These are phyloP conservation scores for Sebastes taczanowskii DNA, from an alignment of 2,797 vertebrate species.

Conservation along the genomic window DNA sequence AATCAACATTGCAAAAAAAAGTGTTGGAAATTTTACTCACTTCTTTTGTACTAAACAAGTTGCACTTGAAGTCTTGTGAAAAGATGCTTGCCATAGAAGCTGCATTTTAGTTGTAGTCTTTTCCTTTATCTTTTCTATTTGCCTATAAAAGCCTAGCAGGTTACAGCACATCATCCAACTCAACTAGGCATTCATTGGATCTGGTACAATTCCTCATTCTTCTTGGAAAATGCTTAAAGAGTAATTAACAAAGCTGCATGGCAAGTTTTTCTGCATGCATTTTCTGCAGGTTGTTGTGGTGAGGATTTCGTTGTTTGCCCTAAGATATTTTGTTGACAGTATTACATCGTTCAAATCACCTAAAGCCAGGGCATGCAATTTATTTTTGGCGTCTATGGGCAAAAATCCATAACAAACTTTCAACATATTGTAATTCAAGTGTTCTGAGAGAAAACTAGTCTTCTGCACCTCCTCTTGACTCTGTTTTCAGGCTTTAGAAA, in stretches of 20 bases:
- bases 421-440: neutral
- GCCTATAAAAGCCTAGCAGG: neutral
- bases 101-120: neutral
- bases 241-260: neutral
- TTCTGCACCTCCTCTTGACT: too few relatives aligned
- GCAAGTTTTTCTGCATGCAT: neutral
- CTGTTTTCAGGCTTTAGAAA: too few relatives aligned
- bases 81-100: neutral
- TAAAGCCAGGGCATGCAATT: neutral
- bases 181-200: neutral
- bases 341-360: neutral
- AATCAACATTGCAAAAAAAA: neutral
- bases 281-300: neutral
- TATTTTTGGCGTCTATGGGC: neutral
- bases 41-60: neutral
- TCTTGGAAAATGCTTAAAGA: neutral
- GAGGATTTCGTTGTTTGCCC: neutral
- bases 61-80: neutral
- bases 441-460: neutral
- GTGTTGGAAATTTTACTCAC: neutral
- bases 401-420: neutral
- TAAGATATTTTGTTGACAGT: neutral
- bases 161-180: neutral
- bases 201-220: neutral
- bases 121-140: neutral